Evolutionary conservation across 2,888 invertebrate genomes (phyloP), one percentile per base, ranked within the genome.

Genomic region (Xestoiulus laeticollis): DNA sequence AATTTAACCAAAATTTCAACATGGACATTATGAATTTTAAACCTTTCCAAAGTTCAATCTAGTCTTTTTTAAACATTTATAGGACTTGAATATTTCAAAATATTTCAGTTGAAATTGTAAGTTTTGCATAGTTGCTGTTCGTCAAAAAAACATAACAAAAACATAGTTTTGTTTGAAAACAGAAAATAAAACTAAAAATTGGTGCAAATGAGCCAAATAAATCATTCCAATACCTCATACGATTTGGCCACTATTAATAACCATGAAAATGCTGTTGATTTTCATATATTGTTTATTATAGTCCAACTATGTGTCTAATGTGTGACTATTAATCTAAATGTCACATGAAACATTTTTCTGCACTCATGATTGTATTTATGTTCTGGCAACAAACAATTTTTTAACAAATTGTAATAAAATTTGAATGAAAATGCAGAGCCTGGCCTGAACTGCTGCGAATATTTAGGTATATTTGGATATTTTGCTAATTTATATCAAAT

Each of bases 391-490:
- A 59, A 59, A 59, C 59, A 1, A 12, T 48, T 48, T 48, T 59
- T 19, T 59, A n/a, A n/a, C n/a, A n/a, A n/a, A n/a, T n/a, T n/a
- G n/a, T n/a, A n/a, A n/a, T n/a, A n/a, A n/a, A n/a, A 59, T 59
- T 59, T n/a, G n/a, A 59, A 59, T 59, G 1, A 59, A 59, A 59
- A 59, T 59, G 59, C 59, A 59, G 59, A n/a, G 59, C n/a, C n/a
- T 5, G 59, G 19, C 59, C n/a, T 48, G 2, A 59, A 48, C 48
- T 48, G 48, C 59, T 59, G 59, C 59, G 59, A 59, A 19, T 59
- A 43, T 43, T 43, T 43, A 12, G n/a, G n/a, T n/a, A 43, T 43
- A 43, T 43, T 43, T 43, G 6, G 43, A 8, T n/a, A n/a, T 59
- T 59, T 59, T 59, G 1, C 59, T 59, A 59, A 59, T n/a, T 59